These are phyloP conservation scores for Petrocephalus zakoni DNA, from an alignment of 2,113 vertebrate genomes.

Conservation along the genomic window DNA sequence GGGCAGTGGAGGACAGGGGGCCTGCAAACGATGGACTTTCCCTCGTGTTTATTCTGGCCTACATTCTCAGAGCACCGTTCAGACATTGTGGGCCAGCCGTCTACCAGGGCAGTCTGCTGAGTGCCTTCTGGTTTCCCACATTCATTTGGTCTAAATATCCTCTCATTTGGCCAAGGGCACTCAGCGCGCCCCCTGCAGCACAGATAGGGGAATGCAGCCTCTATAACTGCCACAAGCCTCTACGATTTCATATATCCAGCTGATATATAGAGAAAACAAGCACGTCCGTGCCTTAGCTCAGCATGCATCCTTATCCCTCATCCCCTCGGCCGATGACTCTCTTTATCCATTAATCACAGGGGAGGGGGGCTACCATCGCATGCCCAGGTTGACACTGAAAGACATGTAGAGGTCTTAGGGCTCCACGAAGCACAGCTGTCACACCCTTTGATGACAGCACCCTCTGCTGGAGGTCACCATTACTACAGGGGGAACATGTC, in stretches of 20 bases:
- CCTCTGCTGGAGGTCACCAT: neutral
- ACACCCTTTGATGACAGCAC: neutral
- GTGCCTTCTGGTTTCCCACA: neutral
- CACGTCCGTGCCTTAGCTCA: neutral
- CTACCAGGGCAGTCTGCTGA: neutral
- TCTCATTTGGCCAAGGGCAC: neutral
- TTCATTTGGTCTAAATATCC: neutral
- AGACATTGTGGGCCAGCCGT: neutral
- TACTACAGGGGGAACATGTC: neutral
- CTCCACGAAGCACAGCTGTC: neutral
- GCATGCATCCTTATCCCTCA: neutral
- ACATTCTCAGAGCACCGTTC: neutral
- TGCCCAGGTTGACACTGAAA: neutral
- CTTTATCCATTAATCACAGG: neutral
- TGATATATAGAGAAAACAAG: neutral
- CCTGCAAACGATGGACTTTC: neutral
- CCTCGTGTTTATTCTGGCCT: neutral
- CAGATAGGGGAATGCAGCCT: neutral
- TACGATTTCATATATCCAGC: neutral
- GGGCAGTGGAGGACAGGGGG: neutral
- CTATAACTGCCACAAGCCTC: neutral
- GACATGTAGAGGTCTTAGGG: neutral
- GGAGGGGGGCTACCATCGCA: neutral
- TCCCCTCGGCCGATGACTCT: neutral
- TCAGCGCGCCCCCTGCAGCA: neutral